Base-by-base conservation (phyloP, 2,797 vertebrate species). In the Pogonophryne albipinna region DNA sequence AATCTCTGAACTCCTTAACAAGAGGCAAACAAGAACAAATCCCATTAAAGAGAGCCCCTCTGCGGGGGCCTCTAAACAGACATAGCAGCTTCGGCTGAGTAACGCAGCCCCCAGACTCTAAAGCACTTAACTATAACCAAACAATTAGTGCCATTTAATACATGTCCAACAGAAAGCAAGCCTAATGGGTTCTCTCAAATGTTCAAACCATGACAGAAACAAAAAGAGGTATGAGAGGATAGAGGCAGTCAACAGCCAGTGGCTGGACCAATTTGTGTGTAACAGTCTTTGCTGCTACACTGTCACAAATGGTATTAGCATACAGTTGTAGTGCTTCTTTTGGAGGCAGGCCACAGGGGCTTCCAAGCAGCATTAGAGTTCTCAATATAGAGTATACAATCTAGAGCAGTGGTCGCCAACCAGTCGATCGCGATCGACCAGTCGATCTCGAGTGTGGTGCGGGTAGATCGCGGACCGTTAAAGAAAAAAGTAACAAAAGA, bases 91-190 rank as follows among this genome's bases (percentile, higher is more conserved):
- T 78, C 71, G 72, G 72, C 8, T 53, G 31, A 78, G 72, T 74
- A 79, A 63, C 45, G n/a, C 56, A 46, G 49, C 68, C 71, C 62
- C 10, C 56, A 17, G 34, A 31, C 49, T 58, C 65, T 47, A 15
- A 38, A 89, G 50, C 72, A 67, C 47, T 63, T 20, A 60, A 74
- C 76, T 73, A 66, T 78, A 65, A 80, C 68, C 62, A 77, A 77
- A 87, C 42, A 23, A 77, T 87, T 84, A 79, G 68, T 51, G 51
- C 66, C 79, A 75, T 74, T 83, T 59, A 88, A 74, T 84, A 69
- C 66, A 59, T 85, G 58, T 57, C 68, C 46, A 15, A 49, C 53
- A 67, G 44, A 27, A 66, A 34, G 17, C n/a, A 3, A 45, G 62
- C 38, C 59, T 75, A 53, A 65, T 84, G 84, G 61, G 57, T 80